Evolutionary conservation across 2,797 vertebrate species (phyloP).

Genomic region (Myioborus melanocephalus): DNA sequence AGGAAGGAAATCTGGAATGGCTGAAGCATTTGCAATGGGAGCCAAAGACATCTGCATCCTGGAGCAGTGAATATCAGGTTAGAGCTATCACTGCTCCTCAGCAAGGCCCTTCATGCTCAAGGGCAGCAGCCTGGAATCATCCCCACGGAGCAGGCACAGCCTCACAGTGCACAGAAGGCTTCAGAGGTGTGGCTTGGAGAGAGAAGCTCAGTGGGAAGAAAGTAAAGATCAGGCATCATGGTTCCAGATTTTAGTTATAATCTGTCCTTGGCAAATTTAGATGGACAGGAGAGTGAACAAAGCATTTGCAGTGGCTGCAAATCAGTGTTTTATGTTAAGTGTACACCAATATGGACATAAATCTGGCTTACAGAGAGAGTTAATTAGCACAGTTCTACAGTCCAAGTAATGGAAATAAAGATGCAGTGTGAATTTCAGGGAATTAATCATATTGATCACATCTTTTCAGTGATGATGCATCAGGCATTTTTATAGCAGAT

Average conservation of each 20-base stretch:
- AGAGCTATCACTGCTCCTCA: not conserved
- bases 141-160: not conserved
- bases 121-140: not conserved
- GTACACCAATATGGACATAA: not conserved
- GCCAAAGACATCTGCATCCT: not conserved
- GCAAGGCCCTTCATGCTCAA: not conserved
- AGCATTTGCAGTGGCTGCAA: not conserved
- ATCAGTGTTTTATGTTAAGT: not conserved
- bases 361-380: not conserved
- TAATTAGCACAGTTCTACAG: not conserved
- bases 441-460: constrained; percentile 14
- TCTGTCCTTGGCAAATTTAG: not conserved
- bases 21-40: not conserved
- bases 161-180: not conserved
- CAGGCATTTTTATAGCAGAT: not conserved
- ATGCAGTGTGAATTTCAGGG: not conserved
- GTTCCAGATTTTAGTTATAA: not conserved
- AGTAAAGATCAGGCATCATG: not conserved
- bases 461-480: not conserved
- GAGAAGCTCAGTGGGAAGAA: not conserved
- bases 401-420: not conserved
- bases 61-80: not conserved
- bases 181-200: not conserved
- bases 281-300: not conserved
- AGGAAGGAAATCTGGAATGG: not conserved